Conservation (phyloP, 2,888 invertebrate species). For the Ametastegia equiseti region DNA sequence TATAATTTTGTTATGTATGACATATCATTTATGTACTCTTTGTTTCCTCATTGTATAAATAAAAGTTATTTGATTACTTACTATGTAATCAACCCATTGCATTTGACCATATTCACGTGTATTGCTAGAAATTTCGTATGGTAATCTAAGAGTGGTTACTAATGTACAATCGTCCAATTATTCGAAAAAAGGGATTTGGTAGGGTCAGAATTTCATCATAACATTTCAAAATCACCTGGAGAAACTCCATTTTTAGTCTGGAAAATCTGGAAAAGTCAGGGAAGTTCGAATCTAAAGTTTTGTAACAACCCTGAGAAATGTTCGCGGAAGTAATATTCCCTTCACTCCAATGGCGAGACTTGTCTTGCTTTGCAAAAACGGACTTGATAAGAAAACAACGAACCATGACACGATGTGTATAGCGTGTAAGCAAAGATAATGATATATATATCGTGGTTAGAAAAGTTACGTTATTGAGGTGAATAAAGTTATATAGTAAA, state of each 20-base stretch:
- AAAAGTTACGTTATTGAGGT: no score
- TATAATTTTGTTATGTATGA: slow-evolving; percentile 3
- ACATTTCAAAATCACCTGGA: slow-evolving; percentile 10
- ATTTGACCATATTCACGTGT: not conserved
- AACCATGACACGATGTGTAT: no score
- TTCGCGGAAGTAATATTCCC: no score
- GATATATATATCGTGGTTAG: no score
- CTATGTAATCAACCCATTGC: slow-evolving; percentile 11
- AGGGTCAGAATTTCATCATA: slow-evolving; percentile 5
- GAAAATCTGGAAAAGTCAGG: slow-evolving; percentile 33
- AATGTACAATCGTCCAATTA: not conserved
- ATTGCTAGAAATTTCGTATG: not conserved
- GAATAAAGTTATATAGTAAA: no score
- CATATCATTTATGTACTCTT: slow-evolving; percentile 20
- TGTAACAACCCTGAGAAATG: slow-evolving; percentile 26
- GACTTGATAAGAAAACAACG: no score
- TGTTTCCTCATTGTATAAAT: not conserved
- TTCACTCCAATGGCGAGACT: no score
- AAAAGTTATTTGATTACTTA: not conserved
- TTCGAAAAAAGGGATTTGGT: not conserved
- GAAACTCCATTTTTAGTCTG: slow-evolving; percentile 23
- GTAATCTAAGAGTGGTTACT: slow-evolving; percentile 2
- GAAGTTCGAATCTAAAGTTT: slow-evolving; percentile 3
- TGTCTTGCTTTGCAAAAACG: no score
- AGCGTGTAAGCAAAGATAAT: no score